phyloP scores from a whole-genome alignment of 2,113 vertebrate species.

The Sander lucioperca region DNA sequence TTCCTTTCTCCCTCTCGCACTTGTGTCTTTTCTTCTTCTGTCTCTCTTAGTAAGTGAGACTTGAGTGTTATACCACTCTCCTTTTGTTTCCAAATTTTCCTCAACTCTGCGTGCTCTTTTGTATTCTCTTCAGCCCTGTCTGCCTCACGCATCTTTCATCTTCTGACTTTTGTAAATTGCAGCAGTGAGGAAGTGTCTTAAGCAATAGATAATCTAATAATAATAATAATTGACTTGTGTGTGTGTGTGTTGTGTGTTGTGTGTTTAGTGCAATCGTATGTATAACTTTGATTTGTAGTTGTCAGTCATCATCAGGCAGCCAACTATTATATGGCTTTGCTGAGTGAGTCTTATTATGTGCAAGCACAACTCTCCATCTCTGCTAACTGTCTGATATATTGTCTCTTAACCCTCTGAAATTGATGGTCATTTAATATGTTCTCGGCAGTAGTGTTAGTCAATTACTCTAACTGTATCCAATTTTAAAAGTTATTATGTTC shows the following conservation, averaged over 20 bases:
- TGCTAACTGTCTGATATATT: constrained; percentile 1
- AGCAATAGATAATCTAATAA: constrained; percentile 25
- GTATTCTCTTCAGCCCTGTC: constrained; percentile 27
- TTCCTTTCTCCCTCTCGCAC: constrained; percentile 15
- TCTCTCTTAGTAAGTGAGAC: constrained; percentile 14
- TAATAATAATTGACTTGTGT: constrained; percentile 23
- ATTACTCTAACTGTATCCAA: not conserved
- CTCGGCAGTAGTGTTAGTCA: not conserved
- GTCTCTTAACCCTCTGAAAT: constrained; percentile 19
- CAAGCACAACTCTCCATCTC: constrained; percentile 5
- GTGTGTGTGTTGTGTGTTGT: constrained; percentile 15
- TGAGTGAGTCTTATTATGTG: constrained; percentile 22
- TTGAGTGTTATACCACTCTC: constrained; percentile 13
- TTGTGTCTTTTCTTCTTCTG: constrained; percentile 2
- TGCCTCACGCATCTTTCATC: constrained; percentile 37
- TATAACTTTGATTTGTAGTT: constrained; percentile 65
- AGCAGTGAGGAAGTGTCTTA: constrained; percentile 36
- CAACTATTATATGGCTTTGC: constrained; percentile 20
- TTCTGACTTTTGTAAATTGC: constrained; percentile 38
- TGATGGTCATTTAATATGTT: constrained; percentile 7
- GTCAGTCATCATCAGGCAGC: constrained; percentile 67
- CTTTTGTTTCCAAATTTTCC: constrained; percentile 54
- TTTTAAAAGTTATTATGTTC: constrained; percentile 8
- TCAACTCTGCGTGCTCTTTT: constrained; percentile 30
- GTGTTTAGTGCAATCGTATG: constrained; percentile 44